Base-by-base conservation (phyloP, 30 jellyfish, hydroid and myxozoan species). In the Cassiopea xamachana region DNA sequence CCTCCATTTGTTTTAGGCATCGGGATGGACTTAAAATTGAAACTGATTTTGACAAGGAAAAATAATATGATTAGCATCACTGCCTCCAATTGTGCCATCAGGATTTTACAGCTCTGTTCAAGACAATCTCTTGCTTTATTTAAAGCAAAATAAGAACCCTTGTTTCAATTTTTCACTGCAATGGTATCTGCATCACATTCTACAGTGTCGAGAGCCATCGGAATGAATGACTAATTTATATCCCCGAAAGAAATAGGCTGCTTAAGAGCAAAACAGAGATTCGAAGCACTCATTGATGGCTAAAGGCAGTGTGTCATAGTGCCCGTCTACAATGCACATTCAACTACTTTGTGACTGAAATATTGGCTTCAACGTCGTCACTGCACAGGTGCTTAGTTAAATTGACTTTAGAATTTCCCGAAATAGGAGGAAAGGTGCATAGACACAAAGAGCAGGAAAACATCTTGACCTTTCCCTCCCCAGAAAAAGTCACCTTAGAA, bases 1-100 rank as follows among this genome's bases (percentile, higher is more conserved):
- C 71, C 87, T 13, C 10, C 46, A 50, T 78, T 78, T 78, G 87
- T 60, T 78, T 78, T 48, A 43, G 50, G 72, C 87, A 78, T 78
- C 87, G 80, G 80, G 80, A 19, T 14, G 27, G 80, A 71, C 51
- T 71, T 71, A 71, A 71, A 14, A 71, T 8, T 39, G 80, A 71
- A 71, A 71, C 80, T 71, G 80, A 55, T 71, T 71, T 71, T 71
- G 80, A 71, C 80, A 71, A 14, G 80, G 4, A 71, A 71, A 71
- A 71, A 71, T 43, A 71, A 71, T 71, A 71, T 71, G 80, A 71
- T 71, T 71, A 71, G 39, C 27, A 15, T 55, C 51, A 71, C 39
- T 71, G 27, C 80, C 80, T 71, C 16, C 12, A 15, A 51, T 7
- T 71, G 39, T 71, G 80, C 80, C 80, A 16, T 19, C 55, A 71